Base-by-base conservation (phyloP, 2,797 vertebrate genomes). In the Microhierax caerulescens region DNA sequence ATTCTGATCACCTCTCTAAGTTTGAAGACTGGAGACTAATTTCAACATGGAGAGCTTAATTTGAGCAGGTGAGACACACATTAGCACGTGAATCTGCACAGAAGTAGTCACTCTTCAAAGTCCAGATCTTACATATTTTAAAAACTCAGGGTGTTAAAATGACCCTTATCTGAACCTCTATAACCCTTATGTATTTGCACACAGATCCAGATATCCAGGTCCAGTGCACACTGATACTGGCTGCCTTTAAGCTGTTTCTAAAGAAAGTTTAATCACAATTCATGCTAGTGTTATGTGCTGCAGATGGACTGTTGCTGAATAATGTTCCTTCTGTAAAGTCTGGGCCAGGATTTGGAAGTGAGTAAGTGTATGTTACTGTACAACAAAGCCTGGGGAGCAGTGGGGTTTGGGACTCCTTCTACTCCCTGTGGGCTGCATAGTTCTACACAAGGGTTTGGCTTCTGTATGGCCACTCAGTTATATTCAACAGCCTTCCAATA, bases 281-380 rank as follows among this genome's bases (percentile, higher is more conserved):
- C 37, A 24, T 23, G 24, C 0, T 6, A n/a, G 2, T 5, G 8
- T 48, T 86, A 27, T 11, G 9, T 11, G 5, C 32, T 73, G 20
- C 16, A 50, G 32, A 28, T 50, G 47, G 37, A 43, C 37, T 88
- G 30, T 5, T 72, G 28, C 69, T 27, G 11, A 28, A 1, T 2
- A 60, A 57, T 0, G 0, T 37, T 83, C 57, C n/a, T 80, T 65
- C 53, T 65, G 3, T 32, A 27, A 56, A 54, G 12, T 21, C 69
- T 59, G 45, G 51, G 23, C 32, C 25, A 48, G 36, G 41, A 70
- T 76, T 80, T 82, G 59, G 16, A 78, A 47, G 11, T 9, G 5
- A 63, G 21, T 11, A 22, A 19, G 8, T 18, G 1, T 5, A 5
- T 65, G 36, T 28, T 34, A 17, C 36, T 50, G 43, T 41, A 24